Percentiles rank a stretch among this genome's conserved stretches.
Conservation (phyloP, 2,113 vertebrate species). For the Sus scrofa region DNA sequence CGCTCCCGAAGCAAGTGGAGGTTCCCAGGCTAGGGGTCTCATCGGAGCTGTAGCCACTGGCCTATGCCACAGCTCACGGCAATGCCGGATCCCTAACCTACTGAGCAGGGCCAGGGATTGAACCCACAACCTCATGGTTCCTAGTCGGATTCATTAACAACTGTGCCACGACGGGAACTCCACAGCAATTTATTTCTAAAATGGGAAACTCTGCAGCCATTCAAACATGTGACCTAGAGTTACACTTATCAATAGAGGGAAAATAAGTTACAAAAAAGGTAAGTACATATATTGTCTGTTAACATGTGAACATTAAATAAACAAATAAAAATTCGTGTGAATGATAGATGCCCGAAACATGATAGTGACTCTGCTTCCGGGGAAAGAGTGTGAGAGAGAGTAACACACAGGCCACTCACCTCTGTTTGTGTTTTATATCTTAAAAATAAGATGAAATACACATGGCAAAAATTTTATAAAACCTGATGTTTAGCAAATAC, state of each 20-base stretch:
- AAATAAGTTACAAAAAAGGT: neutral
- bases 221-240: neutral
- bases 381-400: neutral
- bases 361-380: neutral
- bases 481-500: neutral
- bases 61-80: too few species aligned
- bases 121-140: too few species aligned
- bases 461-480: neutral
- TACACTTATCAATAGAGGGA: neutral
- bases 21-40: too few species aligned
- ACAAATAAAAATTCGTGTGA: slow-evolving; percentile 30
- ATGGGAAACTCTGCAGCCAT: neutral
- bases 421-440: neutral
- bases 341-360: neutral
- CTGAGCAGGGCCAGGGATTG: too few species aligned
- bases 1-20: too few species aligned
- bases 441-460: neutral
- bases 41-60: too few species aligned
- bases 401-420: neutral
- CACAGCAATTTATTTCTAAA: neutral
- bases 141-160: too few species aligned
- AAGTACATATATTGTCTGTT: neutral
- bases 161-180: too few species aligned
- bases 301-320: neutral
- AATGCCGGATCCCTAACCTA: too few species aligned